Evolutionary conservation across 2,888 invertebrate species (phyloP), one percentile per base, ranked within the genome.

Genomic region (Branchipolynoe longqiensis): DNA sequence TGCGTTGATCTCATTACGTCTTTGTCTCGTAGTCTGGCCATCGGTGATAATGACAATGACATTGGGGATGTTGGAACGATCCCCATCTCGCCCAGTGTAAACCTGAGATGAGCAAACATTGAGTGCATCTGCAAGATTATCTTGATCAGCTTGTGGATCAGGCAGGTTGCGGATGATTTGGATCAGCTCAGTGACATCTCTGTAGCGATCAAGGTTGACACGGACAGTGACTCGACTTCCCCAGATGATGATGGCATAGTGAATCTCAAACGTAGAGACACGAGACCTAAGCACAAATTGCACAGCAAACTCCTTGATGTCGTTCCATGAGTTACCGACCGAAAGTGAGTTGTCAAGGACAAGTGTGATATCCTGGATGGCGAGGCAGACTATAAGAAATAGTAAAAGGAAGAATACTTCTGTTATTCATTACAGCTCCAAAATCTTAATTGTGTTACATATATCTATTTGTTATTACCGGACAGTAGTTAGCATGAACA

Each of bases 301-400:
- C 41, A 31, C 78, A 18, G 54, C 28, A 28, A 78, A 78, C 31
- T 41, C 18, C 31, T 25, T 78, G 48, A 78, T 41, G 41, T 1
- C 18, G 41, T 1, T 1, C 48, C 41, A 78, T 12, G 25, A 33
- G 25, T 2, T 1, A 6, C 6, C 41, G 6, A 74, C 8, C 28
- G 74, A 74, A 25, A 40, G 28, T 22, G 48, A 48, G 78, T 78
- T 41, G 78, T 78, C 78, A 1, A 78, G 28, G 14, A 78, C 54
- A n/a, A 78, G 33, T 28, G 78, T 54, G 78, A 78, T 78, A 33
- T 78, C 78, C 78, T 78, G 78, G 41, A 33, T 78, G 48, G 12
- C 12, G 78, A 48, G 41, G 78, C 78, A 78, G 1, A 78, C 78
- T 78, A 48, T 25, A 73, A 33, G 33, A 31, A 62, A 28, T 18